Evolutionary conservation across 2,797 vertebrate genomes (phyloP).

Genomic region (Helostoma temminkii): DNA sequence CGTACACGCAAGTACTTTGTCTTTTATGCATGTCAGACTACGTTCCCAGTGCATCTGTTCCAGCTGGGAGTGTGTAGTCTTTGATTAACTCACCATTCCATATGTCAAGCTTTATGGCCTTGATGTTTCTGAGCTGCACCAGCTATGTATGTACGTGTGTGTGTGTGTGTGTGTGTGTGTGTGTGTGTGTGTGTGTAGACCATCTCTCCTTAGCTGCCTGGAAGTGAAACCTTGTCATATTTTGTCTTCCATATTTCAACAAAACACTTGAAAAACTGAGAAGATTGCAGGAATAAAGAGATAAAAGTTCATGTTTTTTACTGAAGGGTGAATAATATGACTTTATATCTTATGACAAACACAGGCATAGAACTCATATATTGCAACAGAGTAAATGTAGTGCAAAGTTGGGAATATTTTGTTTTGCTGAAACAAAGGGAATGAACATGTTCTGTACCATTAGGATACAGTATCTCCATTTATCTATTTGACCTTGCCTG

Average conservation of each 20-base stretch:
- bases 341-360: too few relatives aligned
- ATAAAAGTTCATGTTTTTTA: background rate
- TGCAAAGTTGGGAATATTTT: constrained; percentile 6
- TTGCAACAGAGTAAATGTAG: too few relatives aligned
- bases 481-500: constrained; percentile 47
- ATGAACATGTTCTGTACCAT: constrained; percentile 8
- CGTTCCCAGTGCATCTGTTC: constrained; percentile 63
- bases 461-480: constrained; percentile 2
- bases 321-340: background rate
- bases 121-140: constrained; percentile 55
- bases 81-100: constrained; percentile 77
- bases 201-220: constrained; percentile 52
- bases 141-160: constrained; percentile 41
- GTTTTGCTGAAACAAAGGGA: background rate
- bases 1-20: constrained; percentile 48
- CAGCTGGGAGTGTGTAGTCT: constrained; percentile 70
- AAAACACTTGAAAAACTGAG: background rate
- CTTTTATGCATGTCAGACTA: constrained; percentile 61
- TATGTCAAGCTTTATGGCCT: constrained; percentile 73
- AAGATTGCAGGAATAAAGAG: background rate
- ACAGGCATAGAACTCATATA: too few relatives aligned
- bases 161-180: constrained; percentile 18
- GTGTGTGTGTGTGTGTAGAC: constrained; percentile 20
- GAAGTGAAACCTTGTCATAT: constrained; percentile 41
- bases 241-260: constrained; percentile 29